Evolutionary conservation across 2,113 vertebrate species (phyloP).

Genomic region (Dicerorhinus sumatrensis): DNA sequence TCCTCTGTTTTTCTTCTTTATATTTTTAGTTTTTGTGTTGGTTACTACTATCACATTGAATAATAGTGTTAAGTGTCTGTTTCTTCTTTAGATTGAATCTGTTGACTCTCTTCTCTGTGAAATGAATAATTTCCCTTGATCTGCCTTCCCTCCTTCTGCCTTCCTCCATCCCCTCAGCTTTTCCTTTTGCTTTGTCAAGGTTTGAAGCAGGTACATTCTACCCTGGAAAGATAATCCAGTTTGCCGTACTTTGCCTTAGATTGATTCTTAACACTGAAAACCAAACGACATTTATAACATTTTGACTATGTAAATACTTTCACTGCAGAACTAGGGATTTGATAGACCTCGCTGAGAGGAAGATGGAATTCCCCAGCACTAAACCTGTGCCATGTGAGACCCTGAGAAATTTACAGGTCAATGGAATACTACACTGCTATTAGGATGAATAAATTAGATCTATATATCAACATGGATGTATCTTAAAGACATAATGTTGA

Average conservation of each 20-base stretch:
- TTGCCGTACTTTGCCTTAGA: background rate
- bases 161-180: background rate
- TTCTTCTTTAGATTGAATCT: background rate
- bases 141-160: background rate
- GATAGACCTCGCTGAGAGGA: background rate
- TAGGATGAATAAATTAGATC: background rate
- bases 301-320: background rate
- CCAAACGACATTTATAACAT: background rate
- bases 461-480: background rate
- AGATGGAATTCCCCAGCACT: background rate
- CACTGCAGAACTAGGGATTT: background rate
- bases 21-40: background rate
- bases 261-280: slow-evolving; percentile 5
- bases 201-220: background rate
- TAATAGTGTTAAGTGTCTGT: background rate
- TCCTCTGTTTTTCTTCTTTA: background rate
- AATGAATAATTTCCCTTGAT: background rate
- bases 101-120: background rate
- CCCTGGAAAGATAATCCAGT: background rate
- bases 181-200: background rate
- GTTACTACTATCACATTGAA: background rate
- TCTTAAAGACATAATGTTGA: background rate
- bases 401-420: background rate
- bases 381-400: background rate
- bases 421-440: background rate